These are phyloP conservation scores for Cirrhinus molitorella DNA, from an alignment of 2,797 vertebrate species.

Conservation along the genomic window DNA sequence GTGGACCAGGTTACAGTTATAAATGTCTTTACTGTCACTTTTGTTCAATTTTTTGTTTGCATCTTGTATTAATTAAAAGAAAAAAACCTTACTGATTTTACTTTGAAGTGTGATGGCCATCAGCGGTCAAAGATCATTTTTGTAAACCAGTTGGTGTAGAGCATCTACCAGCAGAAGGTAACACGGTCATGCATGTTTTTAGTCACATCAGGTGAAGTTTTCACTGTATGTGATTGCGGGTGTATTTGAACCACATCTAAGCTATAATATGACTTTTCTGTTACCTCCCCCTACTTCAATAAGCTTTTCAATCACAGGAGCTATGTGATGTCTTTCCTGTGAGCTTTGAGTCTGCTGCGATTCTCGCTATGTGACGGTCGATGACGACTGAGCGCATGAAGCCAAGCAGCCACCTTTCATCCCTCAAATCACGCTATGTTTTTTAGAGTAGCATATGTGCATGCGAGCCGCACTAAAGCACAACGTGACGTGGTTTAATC, in stretches of 20 bases:
- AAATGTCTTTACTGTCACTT: neutral
- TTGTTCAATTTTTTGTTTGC: neutral
- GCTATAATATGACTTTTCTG: slow-evolving; percentile 15
- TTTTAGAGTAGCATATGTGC: slow-evolving; percentile 11
- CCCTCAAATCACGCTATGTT: neutral
- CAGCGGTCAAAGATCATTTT: neutral
- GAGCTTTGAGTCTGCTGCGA: slow-evolving; percentile 7
- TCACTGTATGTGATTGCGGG: neutral
- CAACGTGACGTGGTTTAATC: slow-evolving; percentile 30
- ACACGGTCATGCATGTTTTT: neutral
- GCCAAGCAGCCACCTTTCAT: slow-evolving; percentile 25
- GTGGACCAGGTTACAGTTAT: neutral
- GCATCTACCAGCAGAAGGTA: neutral
- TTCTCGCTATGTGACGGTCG: slow-evolving; percentile 6
- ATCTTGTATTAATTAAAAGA: neutral
- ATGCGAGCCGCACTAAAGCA: slow-evolving; percentile 17
- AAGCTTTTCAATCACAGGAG: slow-evolving; percentile 28
- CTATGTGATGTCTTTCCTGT: slow-evolving; percentile 8
- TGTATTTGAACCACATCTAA: slow-evolving; percentile 5
- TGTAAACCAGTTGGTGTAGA: neutral
- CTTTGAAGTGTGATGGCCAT: neutral
- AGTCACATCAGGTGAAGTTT: neutral
- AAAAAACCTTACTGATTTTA: neutral
- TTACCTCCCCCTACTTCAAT: slow-evolving; percentile 22
- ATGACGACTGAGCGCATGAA: slow-evolving; percentile 22